Percentiles rank a stretch among this genome's conserved stretches.
phyloP scores from a whole-genome alignment of 64 coral and sea anemone species.

The Dendrophyllia cribrosa region DNA sequence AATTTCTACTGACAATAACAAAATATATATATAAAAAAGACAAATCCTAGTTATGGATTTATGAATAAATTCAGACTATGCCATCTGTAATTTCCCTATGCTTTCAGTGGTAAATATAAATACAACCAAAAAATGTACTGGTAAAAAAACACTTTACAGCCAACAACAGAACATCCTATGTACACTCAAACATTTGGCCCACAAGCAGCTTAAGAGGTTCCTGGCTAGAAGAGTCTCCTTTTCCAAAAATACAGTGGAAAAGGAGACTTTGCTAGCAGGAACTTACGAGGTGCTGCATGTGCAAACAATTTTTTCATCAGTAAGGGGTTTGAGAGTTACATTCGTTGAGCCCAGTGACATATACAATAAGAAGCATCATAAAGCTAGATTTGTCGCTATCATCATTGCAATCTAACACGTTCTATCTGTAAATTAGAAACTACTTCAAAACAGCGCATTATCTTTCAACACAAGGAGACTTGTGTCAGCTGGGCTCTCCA shows the following conservation, averaged over 20 bases:
- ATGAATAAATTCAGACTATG: no score
- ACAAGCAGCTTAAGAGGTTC: no score
- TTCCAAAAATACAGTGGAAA: no score
- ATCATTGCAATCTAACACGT: no score
- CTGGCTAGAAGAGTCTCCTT: no score
- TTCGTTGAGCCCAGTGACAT: conserved; percentile 6
- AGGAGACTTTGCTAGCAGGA: no score
- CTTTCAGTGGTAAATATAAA: background rate
- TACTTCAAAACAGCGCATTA: background rate
- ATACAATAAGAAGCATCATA: background rate
- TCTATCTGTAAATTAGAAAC: no score
- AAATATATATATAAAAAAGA: background rate
- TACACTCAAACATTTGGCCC: background rate
- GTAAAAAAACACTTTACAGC: background rate
- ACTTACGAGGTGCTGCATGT: no score
- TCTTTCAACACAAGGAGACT: background rate
- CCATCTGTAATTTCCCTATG: no score
- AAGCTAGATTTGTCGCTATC: background rate
- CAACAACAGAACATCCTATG: background rate
- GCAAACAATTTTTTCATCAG: background rate
- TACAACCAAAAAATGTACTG: background rate
- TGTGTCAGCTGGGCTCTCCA: conserved; percentile 10
- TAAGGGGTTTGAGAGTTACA: background rate
- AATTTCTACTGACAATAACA: background rate
- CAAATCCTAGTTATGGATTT: background rate